Base-by-base conservation (phyloP, 1,140 invertebrate species). In the Nasonia giraulti region DNA sequence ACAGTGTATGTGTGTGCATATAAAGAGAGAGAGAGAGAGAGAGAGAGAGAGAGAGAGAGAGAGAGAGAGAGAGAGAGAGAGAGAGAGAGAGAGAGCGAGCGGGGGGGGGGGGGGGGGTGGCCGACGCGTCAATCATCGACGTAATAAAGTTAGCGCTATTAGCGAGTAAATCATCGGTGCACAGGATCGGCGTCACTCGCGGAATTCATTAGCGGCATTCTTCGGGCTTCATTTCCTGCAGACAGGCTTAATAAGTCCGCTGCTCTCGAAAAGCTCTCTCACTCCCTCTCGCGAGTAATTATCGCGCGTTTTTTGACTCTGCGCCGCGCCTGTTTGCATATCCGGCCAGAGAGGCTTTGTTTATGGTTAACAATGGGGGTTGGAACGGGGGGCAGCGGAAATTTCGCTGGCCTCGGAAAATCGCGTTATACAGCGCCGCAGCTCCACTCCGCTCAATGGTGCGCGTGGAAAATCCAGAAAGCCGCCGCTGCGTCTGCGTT, bases 191-290 rank as follows among this genome's bases (percentile, higher is more conserved):
- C 55, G 55, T 62, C 55, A 62, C 55, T 62, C 55, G 55, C 55
- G 17, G 55, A 62, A 62, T 62, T 62, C 55, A 62, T 62, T 62
- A 62, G 55, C 55, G 55, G 55, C 55, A 62, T 62, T 62, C 55
- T 62, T 62, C 20, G 55, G 20, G 55, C 55, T 20, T 62, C 55
- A n/a, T 62, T 62, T 62, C 55, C 55, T 62, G 55, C 20, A 62
- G 55, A 62, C 55, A 62, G 55, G 55, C 55, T 62, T 62, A 62
- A 62, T 62, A 62, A 62, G 55, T 62, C 55, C 55, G 55, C 55
- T 62, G 55, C 20, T 62, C 55, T 20, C 55, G 40, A 44, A 44
- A 44, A 44, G 6, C 55, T 55, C 50, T 14, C 12, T 17, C 50
- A 17, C 50, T 55, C 50, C 11, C 55, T 5, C 55, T 62, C 55